These are phyloP conservation scores for Epinotia nisella DNA, from an alignment of 2,888 invertebrate species.

Conservation along the genomic window DNA sequence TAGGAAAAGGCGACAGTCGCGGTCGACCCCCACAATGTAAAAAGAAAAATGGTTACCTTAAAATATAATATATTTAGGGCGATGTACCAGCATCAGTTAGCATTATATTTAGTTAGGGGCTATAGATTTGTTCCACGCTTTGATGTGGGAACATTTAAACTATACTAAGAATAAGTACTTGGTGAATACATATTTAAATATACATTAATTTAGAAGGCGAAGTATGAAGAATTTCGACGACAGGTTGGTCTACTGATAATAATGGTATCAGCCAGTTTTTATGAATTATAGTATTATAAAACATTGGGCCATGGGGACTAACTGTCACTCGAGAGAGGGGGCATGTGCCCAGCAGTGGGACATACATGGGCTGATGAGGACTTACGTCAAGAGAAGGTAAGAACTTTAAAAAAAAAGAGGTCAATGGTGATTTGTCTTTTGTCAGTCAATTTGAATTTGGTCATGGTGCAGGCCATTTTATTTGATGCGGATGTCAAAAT, in stretches of 20 bases:
- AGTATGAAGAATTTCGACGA: conserved; percentile 1
- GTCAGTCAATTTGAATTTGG: no score
- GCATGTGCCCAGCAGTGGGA: no score
- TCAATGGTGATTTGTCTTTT: no score
- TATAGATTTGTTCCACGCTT: conserved; percentile 9
- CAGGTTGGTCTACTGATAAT: not conserved
- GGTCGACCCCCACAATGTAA: conserved; percentile 47
- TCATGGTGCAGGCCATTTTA: no score
- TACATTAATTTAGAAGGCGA: conserved; percentile 3
- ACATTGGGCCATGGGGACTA: not conserved
- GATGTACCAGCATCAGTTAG: conserved; percentile 55
- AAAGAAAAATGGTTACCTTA: conserved; percentile 40
- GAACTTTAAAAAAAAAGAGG: not conserved
- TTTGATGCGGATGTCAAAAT: no score
- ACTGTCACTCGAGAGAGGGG: not conserved
- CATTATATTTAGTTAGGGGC: conserved; percentile 27
- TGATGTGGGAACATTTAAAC: conserved; percentile 19
- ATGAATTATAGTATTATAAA: not conserved
- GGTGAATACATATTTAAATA: not conserved
- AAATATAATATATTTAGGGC: conserved; percentile 38
- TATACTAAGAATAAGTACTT: conserved; percentile 27
- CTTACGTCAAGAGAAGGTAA: not conserved
- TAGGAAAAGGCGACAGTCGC: conserved; percentile 41
- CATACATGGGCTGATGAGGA: not conserved
- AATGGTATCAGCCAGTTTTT: not conserved